These are phyloP conservation scores for Drosophila ohnishii DNA, from an alignment of 1,140 invertebrate genomes.

Conservation along the genomic window DNA sequence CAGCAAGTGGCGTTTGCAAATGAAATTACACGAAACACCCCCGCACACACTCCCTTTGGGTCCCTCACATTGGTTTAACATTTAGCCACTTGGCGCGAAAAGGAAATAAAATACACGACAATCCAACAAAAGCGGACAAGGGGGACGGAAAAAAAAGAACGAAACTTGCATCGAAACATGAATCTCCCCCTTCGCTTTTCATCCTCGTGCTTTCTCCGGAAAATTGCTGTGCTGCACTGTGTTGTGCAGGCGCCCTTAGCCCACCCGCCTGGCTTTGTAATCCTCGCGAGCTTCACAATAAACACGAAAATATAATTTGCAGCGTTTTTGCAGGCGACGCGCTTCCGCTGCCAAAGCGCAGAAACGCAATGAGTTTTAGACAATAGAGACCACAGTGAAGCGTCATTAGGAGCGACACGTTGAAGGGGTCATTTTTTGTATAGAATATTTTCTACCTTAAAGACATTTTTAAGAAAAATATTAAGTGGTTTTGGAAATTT, in stretches of 20 bases:
- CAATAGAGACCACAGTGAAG: constrained; percentile 32
- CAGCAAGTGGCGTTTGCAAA: constrained; percentile 79
- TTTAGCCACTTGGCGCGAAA: constrained; percentile 75
- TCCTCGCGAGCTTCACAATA: constrained; percentile 77
- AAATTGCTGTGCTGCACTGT: constrained; percentile 31
- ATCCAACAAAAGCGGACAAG: constrained; percentile 41
- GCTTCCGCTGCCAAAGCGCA: constrained; percentile 44
- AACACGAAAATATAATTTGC: constrained; percentile 81
- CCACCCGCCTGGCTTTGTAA: constrained; percentile 53
- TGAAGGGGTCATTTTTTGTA: neutral
- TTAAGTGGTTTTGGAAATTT: neutral
- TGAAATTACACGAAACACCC: constrained; percentile 73
- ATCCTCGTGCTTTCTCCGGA: constrained; percentile 19
- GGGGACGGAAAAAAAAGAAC: constrained; percentile 15
- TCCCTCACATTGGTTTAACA: constrained; percentile 65
- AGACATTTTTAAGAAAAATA: neutral
- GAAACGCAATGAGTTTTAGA: constrained; percentile 56
- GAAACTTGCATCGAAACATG: constrained; percentile 53
- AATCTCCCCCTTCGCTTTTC: constrained; percentile 15
- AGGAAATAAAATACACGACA: constrained; percentile 65
- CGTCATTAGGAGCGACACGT: neutral
- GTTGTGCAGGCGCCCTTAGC: constrained; percentile 17
- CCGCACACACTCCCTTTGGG: constrained; percentile 7
- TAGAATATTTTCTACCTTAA: neutral
- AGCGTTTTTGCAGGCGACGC: constrained; percentile 62